These are phyloP conservation scores for Micrastur ruficollis DNA, from an alignment of 2,797 vertebrate genomes.

Conservation along the genomic window DNA sequence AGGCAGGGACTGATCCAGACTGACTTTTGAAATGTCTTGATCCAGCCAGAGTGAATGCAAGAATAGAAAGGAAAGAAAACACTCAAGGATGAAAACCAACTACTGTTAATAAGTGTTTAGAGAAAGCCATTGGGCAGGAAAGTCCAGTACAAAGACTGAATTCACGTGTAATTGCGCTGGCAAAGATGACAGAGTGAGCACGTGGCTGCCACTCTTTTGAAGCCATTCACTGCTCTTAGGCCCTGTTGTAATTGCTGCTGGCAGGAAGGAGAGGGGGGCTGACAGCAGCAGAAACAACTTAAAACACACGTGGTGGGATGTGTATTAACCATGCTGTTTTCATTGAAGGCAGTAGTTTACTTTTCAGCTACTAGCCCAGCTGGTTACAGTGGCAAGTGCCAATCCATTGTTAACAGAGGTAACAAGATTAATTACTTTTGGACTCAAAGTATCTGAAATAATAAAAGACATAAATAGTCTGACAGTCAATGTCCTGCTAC, in stretches of 20 bases:
- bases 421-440: constrained; percentile 30
- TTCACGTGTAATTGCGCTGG: not conserved
- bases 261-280: not conserved
- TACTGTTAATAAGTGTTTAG: not conserved
- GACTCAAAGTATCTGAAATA: constrained; percentile 6
- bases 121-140: not conserved
- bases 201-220: not conserved
- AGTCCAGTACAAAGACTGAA: not conserved
- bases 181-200: not conserved
- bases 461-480: constrained; percentile 19
- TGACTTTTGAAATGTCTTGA: not conserved
- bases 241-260: not conserved
- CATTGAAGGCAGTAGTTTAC: not conserved
- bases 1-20: not conserved
- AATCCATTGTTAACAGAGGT: not conserved
- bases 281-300: not conserved
- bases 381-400: not conserved
- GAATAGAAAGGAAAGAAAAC: not conserved
- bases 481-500: not conserved
- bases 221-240: not conserved
- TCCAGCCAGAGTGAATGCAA: not conserved
- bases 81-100: not conserved
- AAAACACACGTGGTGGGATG: accelerated
- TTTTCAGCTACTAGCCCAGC: not conserved
- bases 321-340: not conserved